Conservation (phyloP, 2,113 vertebrate species). For the Seriola dumerili region DNA sequence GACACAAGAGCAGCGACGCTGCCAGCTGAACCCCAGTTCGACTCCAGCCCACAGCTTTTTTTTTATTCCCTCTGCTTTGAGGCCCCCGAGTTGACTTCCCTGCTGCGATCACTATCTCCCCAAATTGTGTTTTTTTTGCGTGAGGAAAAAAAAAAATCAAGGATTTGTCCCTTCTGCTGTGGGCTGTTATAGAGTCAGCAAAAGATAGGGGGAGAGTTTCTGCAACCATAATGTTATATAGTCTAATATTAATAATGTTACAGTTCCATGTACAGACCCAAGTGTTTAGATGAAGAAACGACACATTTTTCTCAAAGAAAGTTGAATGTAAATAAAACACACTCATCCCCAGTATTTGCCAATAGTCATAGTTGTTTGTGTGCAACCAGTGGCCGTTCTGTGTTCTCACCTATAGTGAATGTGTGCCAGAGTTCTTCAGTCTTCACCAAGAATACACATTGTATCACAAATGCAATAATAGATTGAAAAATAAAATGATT, state of each 20-base stretch:
- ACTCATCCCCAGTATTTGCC: not conserved
- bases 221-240: not conserved
- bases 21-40: conserved; percentile 44
- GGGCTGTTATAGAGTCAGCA: conserved; percentile 6
- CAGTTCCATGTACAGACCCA: no score
- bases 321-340: not conserved
- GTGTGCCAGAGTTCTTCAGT: no score
- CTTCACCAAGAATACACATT: not conserved
- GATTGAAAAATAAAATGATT: not conserved
- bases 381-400: not conserved
- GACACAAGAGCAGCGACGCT: conserved; percentile 32
- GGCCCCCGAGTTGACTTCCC: conserved; percentile 27
- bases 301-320: not conserved
- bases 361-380: not conserved
- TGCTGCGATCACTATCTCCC: conserved; percentile 21
- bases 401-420: no score
- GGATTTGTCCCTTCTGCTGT: conserved; percentile 6
- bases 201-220: not conserved
- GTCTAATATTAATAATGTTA: not conserved
- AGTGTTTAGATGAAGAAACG: not conserved
- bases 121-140: conserved; percentile 10
- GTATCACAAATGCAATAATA: not conserved
- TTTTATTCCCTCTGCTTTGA: conserved; percentile 14
- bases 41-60: conserved; percentile 19
- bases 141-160: not conserved